Conservation (phyloP, 2,888 invertebrate genomes). For the Agrotis clavis region DNA sequence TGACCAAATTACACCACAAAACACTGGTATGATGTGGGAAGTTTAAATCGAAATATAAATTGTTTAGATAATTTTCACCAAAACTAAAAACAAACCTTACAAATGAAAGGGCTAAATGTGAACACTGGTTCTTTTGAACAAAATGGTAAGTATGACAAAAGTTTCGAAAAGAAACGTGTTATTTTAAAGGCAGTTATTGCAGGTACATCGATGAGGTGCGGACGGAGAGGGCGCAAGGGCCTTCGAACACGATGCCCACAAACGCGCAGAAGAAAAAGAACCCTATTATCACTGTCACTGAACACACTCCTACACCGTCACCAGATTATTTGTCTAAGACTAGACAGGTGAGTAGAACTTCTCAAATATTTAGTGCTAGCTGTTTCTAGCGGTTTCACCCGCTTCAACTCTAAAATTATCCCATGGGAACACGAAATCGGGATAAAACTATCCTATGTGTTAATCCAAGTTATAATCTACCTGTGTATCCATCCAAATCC, state of each 20-base stretch:
- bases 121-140: background rate
- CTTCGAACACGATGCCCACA: slow-evolving; percentile 87
- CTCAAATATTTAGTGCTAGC: background rate
- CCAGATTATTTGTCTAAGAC: slow-evolving; percentile 95
- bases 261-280: slow-evolving; percentile 94
- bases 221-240: slow-evolving; percentile 92
- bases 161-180: slow-evolving; percentile 4
- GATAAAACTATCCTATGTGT: too few relatives aligned
- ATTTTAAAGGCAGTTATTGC: slow-evolving; percentile 65
- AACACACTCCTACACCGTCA: slow-evolving; percentile 98
- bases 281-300: slow-evolving; percentile 99
- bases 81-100: background rate
- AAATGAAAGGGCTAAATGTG: background rate
- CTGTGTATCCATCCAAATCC: too few relatives aligned
- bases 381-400: too few relatives aligned
- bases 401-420: too few relatives aligned
- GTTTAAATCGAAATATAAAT: slow-evolving; percentile 24
- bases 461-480: too few relatives aligned
- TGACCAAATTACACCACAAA: slow-evolving; percentile 54
- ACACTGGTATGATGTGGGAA: slow-evolving; percentile 61
- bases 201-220: slow-evolving; percentile 94
- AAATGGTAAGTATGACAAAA: slow-evolving; percentile 52
- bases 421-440: too few relatives aligned
- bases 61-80: background rate
- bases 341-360: slow-evolving; percentile 88